A percentile compares a stretch with the other conserved stretches of the same genome.
These are phyloP conservation scores for Tauraco erythrolophus DNA, from an alignment of 2,113 vertebrate species.

Conservation along the genomic window DNA sequence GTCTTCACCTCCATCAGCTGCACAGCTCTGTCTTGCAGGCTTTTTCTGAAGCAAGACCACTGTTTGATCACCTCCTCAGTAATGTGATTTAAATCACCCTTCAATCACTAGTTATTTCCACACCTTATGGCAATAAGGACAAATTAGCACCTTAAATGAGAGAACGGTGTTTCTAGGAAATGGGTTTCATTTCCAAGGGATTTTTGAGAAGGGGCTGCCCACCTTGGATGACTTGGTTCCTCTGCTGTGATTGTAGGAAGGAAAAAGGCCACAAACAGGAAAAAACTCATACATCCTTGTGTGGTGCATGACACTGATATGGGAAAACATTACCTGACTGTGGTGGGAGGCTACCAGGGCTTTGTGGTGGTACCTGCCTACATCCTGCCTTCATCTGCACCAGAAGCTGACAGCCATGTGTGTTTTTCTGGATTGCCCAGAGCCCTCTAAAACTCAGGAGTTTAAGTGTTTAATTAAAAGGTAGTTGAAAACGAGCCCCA, in stretches of 20 bases:
- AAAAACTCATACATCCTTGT: neutral
- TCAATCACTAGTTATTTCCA: neutral
- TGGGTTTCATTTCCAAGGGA: neutral
- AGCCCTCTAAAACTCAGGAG: neutral
- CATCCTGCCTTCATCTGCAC: neutral
- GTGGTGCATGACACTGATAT: rapidly evolving
- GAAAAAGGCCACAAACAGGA: neutral
- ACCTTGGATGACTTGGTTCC: neutral
- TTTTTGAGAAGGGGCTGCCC: neutral
- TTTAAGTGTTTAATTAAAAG: neutral
- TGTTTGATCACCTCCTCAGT: neutral
- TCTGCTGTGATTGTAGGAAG: neutral
- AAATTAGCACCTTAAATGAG: neutral
- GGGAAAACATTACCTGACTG: neutral
- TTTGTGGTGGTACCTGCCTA: neutral
- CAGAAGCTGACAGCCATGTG: neutral
- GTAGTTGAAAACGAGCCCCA: neutral
- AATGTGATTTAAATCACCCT: slow-evolving; percentile 2
- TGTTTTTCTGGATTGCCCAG: neutral
- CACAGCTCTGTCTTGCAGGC: neutral
- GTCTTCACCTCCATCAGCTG: neutral
- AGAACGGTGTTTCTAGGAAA: neutral
- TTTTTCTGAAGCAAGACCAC: neutral
- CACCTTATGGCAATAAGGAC: neutral
- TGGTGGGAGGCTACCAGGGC: rapidly evolving